Evolutionary conservation across 2,113 vertebrate species (phyloP).

Genomic region (Tiliqua scincoides): DNA sequence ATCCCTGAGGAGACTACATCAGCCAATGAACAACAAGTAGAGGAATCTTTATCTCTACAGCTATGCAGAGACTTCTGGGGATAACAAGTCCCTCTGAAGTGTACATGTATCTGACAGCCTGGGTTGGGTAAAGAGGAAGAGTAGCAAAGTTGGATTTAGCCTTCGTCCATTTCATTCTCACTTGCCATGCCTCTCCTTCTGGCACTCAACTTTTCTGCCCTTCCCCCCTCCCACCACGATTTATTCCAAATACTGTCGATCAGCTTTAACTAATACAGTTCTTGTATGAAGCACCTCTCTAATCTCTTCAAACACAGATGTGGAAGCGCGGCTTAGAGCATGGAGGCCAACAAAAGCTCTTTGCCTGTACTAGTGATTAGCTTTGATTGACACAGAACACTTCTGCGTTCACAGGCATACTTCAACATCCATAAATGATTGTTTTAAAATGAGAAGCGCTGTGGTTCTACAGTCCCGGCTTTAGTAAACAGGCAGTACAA

Average conservation of each 20-base stretch:
- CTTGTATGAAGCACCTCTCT: conserved; percentile 83
- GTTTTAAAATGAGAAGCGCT: conserved; percentile 76
- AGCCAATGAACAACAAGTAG: conserved; percentile 33
- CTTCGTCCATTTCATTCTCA: conserved; percentile 56
- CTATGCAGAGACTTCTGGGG: conserved; percentile 15
- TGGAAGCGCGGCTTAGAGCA: conserved; percentile 80
- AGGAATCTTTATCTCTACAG: neutral
- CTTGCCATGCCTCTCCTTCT: conserved; percentile 69
- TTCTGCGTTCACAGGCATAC: conserved; percentile 77
- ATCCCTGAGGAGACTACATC: conserved; percentile 41
- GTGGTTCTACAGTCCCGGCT: conserved; percentile 59
- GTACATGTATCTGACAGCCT: neutral
- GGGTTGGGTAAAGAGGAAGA: neutral
- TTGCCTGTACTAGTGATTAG: conserved; percentile 83
- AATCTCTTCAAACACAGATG: conserved; percentile 87
- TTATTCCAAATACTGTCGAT: conserved; percentile 83
- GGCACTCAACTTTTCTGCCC: conserved; percentile 73
- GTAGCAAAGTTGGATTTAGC: conserved; percentile 35
- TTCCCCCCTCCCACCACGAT: conserved; percentile 50
- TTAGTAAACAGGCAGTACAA: conserved; percentile 60
- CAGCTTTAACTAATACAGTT: conserved; percentile 84
- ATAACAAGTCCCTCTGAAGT: conserved; percentile 49
- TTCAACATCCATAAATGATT: conserved; percentile 78
- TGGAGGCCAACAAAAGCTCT: conserved; percentile 82
- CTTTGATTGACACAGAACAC: conserved; percentile 83